Base-by-base conservation (phyloP, 1,140 invertebrate genomes). In the Planococcus citri region DNA sequence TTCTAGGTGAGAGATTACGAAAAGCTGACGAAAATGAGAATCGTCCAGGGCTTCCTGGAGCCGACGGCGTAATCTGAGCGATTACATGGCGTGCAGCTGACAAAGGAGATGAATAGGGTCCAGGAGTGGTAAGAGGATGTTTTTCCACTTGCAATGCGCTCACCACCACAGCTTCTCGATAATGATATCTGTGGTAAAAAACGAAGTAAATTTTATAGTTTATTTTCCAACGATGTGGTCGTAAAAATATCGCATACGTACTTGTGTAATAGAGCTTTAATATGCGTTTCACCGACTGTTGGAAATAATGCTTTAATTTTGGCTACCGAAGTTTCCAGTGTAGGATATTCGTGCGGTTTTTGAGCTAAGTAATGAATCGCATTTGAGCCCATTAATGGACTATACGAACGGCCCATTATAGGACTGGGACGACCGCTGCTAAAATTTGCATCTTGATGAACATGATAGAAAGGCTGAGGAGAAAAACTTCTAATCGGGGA, bases 91-190 rank as follows among this genome's bases (percentile, higher is more conserved):
- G 68, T 12, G 14, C 69, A 41, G 51, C n/a, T 22, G 70, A 60
- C 57, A 67, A 70, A 80, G 81, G 70, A 81, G 79, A 61, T 83
- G 82, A 70, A 73, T 81, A 86, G 12, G 90, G 90, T 68, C 91
- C 91, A 27, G 90, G 90, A 68, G 89, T 91, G 60, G 87, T 88
- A 71, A 94, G 86, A 71, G 91, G 91, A 84, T 94, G 88, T 79
- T 94, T 94, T 78, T 94, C 92, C 69, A 94, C 91, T 83, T 95
- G 90, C 68, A 95, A 82, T 27, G 92, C 92, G 78, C 91, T 94
- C 79, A 95, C 89, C 33, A 95, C 92, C 74, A 95, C 87, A 72
- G 92, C 91, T 81, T 94, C 91, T 72, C 92, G 85, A 79, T 93
- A 92, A 80, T 95, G 91, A 80, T 92, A 92, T 82, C 90, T 92